These are phyloP conservation scores for Parnassius mnemosyne DNA, from an alignment of 2,888 invertebrate species.

Conservation along the genomic window DNA sequence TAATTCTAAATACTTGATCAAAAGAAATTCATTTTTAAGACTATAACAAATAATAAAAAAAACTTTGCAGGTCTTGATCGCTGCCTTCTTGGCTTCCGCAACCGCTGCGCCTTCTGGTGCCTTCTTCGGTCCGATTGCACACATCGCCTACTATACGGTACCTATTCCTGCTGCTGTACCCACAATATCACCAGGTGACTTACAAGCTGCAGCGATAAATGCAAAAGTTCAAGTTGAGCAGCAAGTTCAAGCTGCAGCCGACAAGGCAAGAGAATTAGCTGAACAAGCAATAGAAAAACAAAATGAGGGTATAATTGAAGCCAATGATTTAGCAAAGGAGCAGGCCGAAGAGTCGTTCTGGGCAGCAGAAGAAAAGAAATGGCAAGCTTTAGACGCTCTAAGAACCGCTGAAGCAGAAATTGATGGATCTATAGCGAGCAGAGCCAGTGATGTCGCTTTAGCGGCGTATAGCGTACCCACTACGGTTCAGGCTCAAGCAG, in stretches of 20 bases:
- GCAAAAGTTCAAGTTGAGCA: too few relatives aligned
- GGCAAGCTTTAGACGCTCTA: conserved; percentile 68
- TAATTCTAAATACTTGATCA: conserved; percentile 20
- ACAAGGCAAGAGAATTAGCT: too few relatives aligned
- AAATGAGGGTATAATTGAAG: too few relatives aligned
- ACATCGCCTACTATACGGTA: too few relatives aligned
- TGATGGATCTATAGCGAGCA: conserved; percentile 55
- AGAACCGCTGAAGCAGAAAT: conserved; percentile 60
- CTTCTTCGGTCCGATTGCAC: conserved; percentile 13
- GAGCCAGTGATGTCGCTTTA: conserved; percentile 40
- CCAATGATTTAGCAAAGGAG: too few relatives aligned
- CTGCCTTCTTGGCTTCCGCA: conserved; percentile 57
- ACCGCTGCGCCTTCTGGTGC: conserved; percentile 57
- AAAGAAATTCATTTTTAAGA: conserved; percentile 4
- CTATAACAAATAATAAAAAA: conserved; percentile 2
- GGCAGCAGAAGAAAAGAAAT: conserved; percentile 64
- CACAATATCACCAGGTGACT: too few relatives aligned
- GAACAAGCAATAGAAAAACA: too few relatives aligned
- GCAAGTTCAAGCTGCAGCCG: too few relatives aligned
- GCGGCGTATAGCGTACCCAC: too few relatives aligned
- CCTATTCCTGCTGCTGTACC: too few relatives aligned
- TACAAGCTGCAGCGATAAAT: too few relatives aligned
- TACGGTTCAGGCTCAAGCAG: too few relatives aligned
- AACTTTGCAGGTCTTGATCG: conserved; percentile 53
- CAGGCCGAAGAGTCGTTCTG: conserved; percentile 47